Conservation (phyloP, 2,797 vertebrate genomes). For the Hypotaenidia okinawae region DNA sequence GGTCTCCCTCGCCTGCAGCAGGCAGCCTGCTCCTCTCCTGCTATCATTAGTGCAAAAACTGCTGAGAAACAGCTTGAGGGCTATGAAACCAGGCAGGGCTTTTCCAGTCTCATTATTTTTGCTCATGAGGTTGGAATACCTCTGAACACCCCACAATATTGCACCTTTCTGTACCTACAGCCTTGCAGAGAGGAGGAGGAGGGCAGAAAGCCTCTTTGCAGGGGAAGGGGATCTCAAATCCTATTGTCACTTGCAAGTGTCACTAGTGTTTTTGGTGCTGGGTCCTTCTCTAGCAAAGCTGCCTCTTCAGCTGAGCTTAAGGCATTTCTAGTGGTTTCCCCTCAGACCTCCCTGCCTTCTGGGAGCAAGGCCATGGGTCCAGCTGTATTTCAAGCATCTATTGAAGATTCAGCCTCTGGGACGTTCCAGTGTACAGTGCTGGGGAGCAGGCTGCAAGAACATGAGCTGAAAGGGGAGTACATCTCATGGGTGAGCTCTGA, state of each 20-base stretch:
- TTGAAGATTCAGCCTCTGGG: background rate
- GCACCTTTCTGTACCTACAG: constrained; percentile 41
- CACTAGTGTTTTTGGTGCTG: background rate
- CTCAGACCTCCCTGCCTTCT: background rate
- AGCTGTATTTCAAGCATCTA: background rate
- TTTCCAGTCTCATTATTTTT: background rate
- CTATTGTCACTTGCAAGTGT: background rate
- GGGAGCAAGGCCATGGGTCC: background rate
- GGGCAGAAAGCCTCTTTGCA: background rate
- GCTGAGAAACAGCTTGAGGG: background rate
- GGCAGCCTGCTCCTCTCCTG: background rate
- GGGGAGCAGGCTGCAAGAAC: background rate
- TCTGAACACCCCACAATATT: background rate
- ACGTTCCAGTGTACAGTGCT: background rate
- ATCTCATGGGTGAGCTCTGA: background rate
- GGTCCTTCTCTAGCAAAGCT: background rate
- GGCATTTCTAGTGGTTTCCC: background rate
- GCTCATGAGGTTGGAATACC: background rate
- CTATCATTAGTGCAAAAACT: background rate
- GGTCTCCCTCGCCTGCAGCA: background rate
- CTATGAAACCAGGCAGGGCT: background rate
- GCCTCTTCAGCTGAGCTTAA: background rate
- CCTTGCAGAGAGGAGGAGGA: background rate
- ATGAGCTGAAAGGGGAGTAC: background rate
- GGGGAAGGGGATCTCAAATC: background rate